These are phyloP conservation scores for Octomys mimax DNA, from an alignment of 2,797 vertebrate genomes.

Conservation along the genomic window DNA sequence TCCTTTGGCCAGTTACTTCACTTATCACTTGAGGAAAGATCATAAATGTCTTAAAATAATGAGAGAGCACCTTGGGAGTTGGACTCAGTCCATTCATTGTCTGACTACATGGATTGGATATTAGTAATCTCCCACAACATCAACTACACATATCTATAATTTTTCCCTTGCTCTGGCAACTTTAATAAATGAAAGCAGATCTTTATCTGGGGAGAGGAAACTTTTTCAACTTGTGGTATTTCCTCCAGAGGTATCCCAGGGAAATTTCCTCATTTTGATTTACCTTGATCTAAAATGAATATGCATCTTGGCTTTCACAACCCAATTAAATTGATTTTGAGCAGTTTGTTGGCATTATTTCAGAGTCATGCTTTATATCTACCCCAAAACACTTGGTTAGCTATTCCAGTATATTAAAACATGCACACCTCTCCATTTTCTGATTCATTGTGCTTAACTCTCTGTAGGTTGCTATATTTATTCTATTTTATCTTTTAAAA, in stretches of 20 bases:
- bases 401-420: conserved; percentile 26
- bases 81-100: background rate
- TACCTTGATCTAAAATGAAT: conserved; percentile 62
- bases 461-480: background rate
- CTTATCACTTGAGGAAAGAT: background rate
- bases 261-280: conserved; percentile 31
- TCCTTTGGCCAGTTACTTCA: background rate
- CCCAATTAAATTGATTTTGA: conserved; percentile 49
- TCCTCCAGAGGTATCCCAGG: background rate
- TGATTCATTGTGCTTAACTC: conserved; percentile 33
- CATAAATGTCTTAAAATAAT: background rate
- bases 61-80: background rate
- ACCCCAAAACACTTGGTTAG: conserved; percentile 4
- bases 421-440: background rate
- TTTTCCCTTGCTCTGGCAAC: background rate
- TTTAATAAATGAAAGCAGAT: conserved; percentile 3
- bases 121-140: background rate
- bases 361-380: background rate
- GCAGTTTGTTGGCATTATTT: conserved; percentile 35
- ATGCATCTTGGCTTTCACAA: conserved; percentile 45
- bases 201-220: background rate
- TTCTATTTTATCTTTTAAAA: conserved; percentile 23
- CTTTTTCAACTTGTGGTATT: background rate
- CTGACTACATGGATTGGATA: background rate
- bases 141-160: background rate